Evolutionary conservation across 2,888 invertebrate genomes (phyloP), one percentile per base, ranked within the genome.

Genomic region (Erebia palarica): DNA sequence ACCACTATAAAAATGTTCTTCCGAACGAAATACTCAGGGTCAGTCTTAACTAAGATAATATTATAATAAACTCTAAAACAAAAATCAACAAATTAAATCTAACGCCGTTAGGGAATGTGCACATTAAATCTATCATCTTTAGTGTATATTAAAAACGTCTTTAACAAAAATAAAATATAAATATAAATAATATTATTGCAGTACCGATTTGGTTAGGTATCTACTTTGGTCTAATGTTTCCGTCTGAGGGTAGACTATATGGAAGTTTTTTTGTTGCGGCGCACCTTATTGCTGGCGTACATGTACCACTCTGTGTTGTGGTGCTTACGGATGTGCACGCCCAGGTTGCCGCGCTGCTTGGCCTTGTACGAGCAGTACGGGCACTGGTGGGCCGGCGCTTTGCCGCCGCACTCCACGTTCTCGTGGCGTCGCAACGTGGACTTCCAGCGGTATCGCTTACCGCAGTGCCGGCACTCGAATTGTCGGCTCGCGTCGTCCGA

Each of bases 361-460:
- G 97, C 97, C 81, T 95, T 94, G 91, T 96, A 96, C 27, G 95
- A 94, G 89, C 97, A 97, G 84, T 96, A 95, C 13, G 96, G 96
- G 81, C 97, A 97, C 75, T 96, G 96, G 89, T 97, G 97, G 75
- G 96, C 94, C 0, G 97, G 97, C 76, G 96, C 96, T 85, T 97
- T 97, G 76, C 96, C 97, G 60, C 97, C 96, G 88, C 97, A 97
- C 88, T 97, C 97, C 75, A 97, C 96, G 92, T 95, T 96, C 88
- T 96, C 97, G 90, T 97, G 97, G 5, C 96, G 95, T 13, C 96
- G 94, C 93, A 97, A 94, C 73, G 97, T 97, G 65, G 97, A 97
- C 90, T 96, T 97, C 97, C 97, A 97, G 80, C 97, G 95, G 88
- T 97, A 97, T 77, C 96, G 95, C 87, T 97, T 97, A 75, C 97